Evolutionary conservation across 2,888 invertebrate species (phyloP).

Genomic region (Drosophila prolongata): DNA sequence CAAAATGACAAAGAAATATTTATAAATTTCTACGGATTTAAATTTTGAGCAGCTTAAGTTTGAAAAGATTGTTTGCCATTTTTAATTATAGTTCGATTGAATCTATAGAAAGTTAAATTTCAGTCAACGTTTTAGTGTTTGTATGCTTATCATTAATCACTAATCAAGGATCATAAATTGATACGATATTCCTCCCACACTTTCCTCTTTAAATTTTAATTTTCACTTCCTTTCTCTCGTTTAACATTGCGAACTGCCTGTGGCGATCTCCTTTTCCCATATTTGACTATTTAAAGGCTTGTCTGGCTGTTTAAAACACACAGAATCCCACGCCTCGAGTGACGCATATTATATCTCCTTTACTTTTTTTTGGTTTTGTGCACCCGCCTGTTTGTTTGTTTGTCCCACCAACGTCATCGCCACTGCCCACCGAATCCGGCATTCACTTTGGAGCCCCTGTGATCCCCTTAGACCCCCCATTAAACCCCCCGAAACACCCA

Average conservation of each 20-base stretch:
- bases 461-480: neutral
- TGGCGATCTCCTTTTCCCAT: neutral
- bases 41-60: too few relatives aligned
- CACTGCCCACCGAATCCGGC: conserved; percentile 39
- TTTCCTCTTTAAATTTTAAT: neutral
- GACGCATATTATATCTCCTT: conserved; percentile 28
- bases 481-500: too few relatives aligned
- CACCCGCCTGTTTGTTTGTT: conserved; percentile 15
- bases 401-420: conserved; percentile 33
- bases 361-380: neutral
- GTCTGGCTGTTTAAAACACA: neutral
- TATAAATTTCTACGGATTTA: too few relatives aligned
- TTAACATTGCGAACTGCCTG: neutral
- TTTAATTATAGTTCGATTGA: too few relatives aligned
- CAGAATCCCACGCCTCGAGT: conserved; percentile 44
- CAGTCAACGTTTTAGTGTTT: too few relatives aligned
- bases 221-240: conserved; percentile 1
- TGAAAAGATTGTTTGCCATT: too few relatives aligned
- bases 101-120: too few relatives aligned
- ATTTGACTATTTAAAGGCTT: conserved; percentile 22
- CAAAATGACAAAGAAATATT: too few relatives aligned
- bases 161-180: neutral
- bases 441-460: conserved; percentile 12
- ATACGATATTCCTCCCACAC: neutral
- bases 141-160: neutral